A percentile compares a stretch with the other conserved stretches of the same genome.
These are phyloP conservation scores for Neodiprion fabricii DNA, from an alignment of 1,140 invertebrate species.

Conservation along the genomic window DNA sequence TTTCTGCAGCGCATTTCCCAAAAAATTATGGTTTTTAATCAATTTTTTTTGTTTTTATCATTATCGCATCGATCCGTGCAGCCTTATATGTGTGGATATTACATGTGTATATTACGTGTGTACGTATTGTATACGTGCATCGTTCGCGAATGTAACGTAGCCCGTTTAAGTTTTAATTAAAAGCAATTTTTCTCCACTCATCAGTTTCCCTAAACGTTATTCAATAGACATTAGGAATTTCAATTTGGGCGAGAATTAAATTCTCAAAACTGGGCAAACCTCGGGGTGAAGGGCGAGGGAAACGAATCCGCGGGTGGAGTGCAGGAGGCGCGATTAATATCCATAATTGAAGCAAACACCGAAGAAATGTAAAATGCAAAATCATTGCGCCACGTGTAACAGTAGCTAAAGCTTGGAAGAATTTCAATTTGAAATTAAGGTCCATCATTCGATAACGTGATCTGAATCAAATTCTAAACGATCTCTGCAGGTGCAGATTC, in stretches of 20 bases:
- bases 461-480: too few species aligned
- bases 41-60: not conserved
- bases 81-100: not conserved
- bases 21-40: not conserved
- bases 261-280: not conserved
- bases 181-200: constrained; percentile 1
- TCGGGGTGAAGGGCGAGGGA: not conserved
- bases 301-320: not conserved
- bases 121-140: too few species aligned
- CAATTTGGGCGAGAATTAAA: not conserved
- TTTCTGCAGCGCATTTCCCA: not conserved
- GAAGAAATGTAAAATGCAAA: not conserved
- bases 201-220: not conserved
- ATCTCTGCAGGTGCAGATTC: too few species aligned
- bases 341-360: not conserved
- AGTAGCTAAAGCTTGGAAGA: not conserved
- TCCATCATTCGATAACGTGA: too few species aligned
- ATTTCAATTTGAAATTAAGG: not conserved
- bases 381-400: not conserved
- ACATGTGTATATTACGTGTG: too few species aligned
- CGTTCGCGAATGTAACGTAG: not conserved
- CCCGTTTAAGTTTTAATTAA: not conserved
- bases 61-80: not conserved
- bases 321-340: not conserved
- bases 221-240: not conserved